Evolutionary conservation across 1,140 invertebrate species (phyloP), one percentile per base, ranked within the genome.

Genomic region (Orchesella cincta): DNA sequence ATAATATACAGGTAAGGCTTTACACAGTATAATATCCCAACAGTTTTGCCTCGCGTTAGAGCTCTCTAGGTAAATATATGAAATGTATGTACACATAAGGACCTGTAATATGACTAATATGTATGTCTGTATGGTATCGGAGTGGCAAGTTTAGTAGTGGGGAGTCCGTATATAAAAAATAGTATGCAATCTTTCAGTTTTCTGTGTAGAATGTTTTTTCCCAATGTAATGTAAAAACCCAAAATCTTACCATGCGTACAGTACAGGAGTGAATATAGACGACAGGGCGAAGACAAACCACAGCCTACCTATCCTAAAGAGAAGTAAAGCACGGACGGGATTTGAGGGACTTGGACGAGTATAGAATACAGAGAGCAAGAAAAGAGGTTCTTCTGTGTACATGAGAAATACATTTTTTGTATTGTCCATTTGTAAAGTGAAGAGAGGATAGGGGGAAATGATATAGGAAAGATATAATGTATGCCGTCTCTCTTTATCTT

Each of bases 211-310:
- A 26, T 33, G 31, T 33, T 29, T 46, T 46, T 67, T 67, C 62
- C 28, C 26, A 67, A 67, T 29, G 52, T 57, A 67, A 67, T 29
- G 52, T 57, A 31, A 67, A 67, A 67, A 67, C 62, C 62, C 62
- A 67, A 29, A 67, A 67, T 31, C 1, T 23, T 67, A 33, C 54
- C 62, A 67, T 67, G 62, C 62, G 31, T 67, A 33, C 52, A 46
- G 39, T 57, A 33, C 62, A 57, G 52, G 52, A 57, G 52, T 18
- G 18, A 23, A 57, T 8, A 57, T 8, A 57, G 52, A 57, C 26
- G 12, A 5, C 54, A 16, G 54, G 23, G 5, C 12, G 16, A 62
- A 18, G 54, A 23, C 54, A 57, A 57, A 33, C 62, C 62, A 31
- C 62, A 67, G 62, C 62, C 26, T 67, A 67, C 62, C 62, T 67